A percentile compares a stretch with the other conserved stretches of the same genome.
Conservation (phyloP, 2,888 invertebrate genomes). For the Stenodema calcarata region DNA sequence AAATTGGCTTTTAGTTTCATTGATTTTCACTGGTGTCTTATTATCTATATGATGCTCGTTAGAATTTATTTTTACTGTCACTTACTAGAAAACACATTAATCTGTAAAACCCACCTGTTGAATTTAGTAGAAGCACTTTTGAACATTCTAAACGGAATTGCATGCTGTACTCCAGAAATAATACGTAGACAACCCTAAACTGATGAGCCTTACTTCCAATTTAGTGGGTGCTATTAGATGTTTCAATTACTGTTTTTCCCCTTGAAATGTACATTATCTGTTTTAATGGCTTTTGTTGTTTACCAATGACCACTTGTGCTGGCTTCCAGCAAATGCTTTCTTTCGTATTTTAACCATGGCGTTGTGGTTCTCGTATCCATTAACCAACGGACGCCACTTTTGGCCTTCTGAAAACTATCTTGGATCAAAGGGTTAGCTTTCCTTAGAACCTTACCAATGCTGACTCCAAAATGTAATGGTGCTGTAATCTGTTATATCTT, state of each 20-base stretch:
- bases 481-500: not conserved
- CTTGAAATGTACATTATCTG: not conserved
- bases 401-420: not conserved
- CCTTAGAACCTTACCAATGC: not conserved
- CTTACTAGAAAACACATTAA: conserved; percentile 1
- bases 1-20: no score
- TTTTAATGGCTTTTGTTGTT: not conserved
- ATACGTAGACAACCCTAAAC: not conserved
- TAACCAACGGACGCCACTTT: not conserved
- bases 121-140: conserved; percentile 32
- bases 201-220: not conserved
- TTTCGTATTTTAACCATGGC: not conserved
- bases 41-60: conserved; percentile 21
- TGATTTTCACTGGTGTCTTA: not conserved
- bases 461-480: not conserved
- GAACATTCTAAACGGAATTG: not conserved
- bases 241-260: not conserved
- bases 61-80: conserved; percentile 19
- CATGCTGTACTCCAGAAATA: conserved; percentile 1
- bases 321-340: not conserved
- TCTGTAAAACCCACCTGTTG: conserved; percentile 16
- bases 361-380: not conserved
- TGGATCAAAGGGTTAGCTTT: not conserved
- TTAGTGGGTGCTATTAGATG: not conserved
- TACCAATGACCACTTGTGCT: not conserved